These are phyloP conservation scores for Rhinichthys osculus DNA, from an alignment of 2,797 vertebrate species.

Conservation along the genomic window DNA sequence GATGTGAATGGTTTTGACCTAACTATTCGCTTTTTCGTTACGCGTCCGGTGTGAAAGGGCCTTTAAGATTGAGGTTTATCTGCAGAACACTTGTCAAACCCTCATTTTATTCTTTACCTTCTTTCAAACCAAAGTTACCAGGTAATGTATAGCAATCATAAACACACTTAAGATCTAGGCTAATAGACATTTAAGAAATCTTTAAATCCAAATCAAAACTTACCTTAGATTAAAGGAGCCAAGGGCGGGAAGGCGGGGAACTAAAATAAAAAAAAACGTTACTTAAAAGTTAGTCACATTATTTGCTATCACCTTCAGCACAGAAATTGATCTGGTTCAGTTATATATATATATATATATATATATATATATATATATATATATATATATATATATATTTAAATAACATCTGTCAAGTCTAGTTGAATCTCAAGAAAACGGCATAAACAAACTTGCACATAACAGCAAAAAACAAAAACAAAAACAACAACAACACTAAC, in stretches of 20 bases:
- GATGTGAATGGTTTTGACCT: too few species aligned
- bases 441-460: neutral
- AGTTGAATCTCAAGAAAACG: neutral
- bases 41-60: too few species aligned
- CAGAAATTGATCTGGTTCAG: neutral
- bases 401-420: neutral
- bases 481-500: neutral
- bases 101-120: neutral
- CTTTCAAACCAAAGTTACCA: neutral
- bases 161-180: neutral
- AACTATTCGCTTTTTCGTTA: too few species aligned
- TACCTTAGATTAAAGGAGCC: slow-evolving; percentile 78
- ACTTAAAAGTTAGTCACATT: too few species aligned
- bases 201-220: slow-evolving; percentile 35
- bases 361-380: neutral
- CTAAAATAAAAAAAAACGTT: slow-evolving; percentile 64
- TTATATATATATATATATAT: neutral
- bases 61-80: neutral
- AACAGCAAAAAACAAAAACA: neutral
- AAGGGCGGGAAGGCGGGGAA: slow-evolving; percentile 73
- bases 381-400: neutral
- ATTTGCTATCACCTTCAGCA: neutral
- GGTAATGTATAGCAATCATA: neutral
- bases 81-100: neutral
- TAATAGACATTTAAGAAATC: neutral